Conservation (phyloP, 92 coral and sea anemone genomes). For the Umimayanthus kanabou region DNA sequence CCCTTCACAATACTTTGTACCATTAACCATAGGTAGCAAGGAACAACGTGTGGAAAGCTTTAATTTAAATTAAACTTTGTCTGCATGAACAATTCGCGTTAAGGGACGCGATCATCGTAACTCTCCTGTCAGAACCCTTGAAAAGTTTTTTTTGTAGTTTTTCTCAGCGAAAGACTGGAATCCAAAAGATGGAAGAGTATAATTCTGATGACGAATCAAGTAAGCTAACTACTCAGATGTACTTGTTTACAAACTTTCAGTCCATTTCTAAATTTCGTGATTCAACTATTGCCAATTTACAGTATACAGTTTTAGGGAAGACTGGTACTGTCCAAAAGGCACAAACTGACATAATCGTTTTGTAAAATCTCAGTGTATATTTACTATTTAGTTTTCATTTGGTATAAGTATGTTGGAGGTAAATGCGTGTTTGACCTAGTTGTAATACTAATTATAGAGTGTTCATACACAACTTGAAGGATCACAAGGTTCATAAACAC, state of each 20-base stretch:
- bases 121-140: neutral
- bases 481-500: no score
- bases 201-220: conserved; percentile 38
- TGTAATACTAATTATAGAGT: no score
- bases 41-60: conserved; percentile 14
- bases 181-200: conserved; percentile 20
- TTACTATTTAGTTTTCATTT: no score
- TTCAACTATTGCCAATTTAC: neutral
- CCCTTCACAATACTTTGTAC: neutral
- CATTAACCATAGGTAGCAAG: conserved; percentile 26
- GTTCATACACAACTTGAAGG: no score
- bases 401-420: no score
- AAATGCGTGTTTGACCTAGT: no score
- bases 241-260: neutral
- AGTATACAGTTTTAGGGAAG: neutral
- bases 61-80: conserved; percentile 20
- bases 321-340: no score
- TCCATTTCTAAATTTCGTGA: neutral
- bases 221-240: conserved; percentile 4
- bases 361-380: no score
- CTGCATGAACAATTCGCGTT: neutral
- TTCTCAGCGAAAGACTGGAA: neutral
- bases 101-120: neutral
- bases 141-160: no score
- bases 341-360: no score